A percentile compares a stretch with the other conserved stretches of the same genome.
These are phyloP conservation scores for Asobara japonica DNA, from an alignment of 1,140 invertebrate species.

Conservation along the genomic window DNA sequence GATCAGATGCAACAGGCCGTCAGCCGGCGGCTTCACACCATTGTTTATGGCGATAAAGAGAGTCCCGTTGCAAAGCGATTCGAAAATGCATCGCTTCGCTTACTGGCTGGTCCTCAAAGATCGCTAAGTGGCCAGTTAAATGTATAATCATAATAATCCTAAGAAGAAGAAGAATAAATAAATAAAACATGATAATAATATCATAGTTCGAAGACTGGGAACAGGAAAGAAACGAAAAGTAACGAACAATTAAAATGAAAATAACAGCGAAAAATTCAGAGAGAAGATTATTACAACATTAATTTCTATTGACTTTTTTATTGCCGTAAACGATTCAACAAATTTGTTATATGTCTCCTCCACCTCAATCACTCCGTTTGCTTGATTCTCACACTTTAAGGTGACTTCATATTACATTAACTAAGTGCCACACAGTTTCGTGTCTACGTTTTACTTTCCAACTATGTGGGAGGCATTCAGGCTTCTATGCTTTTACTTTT, in stretches of 20 bases:
- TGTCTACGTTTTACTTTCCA: neutral
- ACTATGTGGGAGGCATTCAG: constrained; percentile 15
- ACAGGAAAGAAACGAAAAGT: constrained; percentile 52
- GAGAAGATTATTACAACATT: constrained; percentile 36
- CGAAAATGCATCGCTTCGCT: no score
- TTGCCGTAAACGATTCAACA: constrained; percentile 35
- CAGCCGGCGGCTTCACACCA: no score
- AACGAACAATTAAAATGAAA: neutral
- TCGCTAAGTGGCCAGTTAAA: no score
- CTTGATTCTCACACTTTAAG: neutral
- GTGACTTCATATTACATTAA: constrained; percentile 16
- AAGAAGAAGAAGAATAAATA: no score
- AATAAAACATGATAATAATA: neutral
- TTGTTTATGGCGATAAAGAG: no score
- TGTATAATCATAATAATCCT: no score
- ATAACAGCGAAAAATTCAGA: constrained; percentile 35
- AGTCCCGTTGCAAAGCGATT: no score
- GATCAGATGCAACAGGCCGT: no score
- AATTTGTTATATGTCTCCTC: constrained; percentile 8
- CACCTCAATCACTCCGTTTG: constrained; percentile 5
- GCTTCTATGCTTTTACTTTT: constrained; percentile 7
- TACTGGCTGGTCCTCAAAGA: no score
- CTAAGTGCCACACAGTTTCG: constrained; percentile 22
- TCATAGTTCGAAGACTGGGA: no score
- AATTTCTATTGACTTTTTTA: constrained; percentile 24